Percentiles rank a stretch among this genome's conserved stretches.
phyloP scores from a whole-genome alignment of 2,113 vertebrate species.

The Rhodinocichla rosea region DNA sequence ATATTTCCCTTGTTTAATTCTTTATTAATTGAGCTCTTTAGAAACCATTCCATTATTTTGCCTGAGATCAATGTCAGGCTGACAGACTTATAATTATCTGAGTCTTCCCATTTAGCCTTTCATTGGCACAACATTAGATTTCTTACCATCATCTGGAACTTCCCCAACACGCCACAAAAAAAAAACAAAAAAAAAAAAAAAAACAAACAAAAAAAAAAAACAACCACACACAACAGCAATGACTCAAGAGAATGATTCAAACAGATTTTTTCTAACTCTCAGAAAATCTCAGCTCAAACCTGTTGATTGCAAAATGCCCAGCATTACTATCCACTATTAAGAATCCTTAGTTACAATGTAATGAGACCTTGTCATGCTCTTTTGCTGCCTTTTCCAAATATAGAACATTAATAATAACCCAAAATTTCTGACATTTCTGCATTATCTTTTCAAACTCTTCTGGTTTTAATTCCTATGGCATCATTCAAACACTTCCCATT shows the following conservation, averaged over 20 bases:
- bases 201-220: neutral
- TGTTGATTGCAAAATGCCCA: neutral
- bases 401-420: neutral
- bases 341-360: neutral
- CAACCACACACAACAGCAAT: no score
- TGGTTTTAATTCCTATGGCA: neutral
- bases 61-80: slow-evolving; percentile 36
- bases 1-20: slow-evolving; percentile 38
- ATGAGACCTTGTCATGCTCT: neutral
- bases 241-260: neutral
- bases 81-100: slow-evolving; percentile 36
- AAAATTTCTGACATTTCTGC: neutral
- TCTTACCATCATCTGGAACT: neutral
- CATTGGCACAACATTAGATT: slow-evolving; percentile 53
- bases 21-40: slow-evolving; percentile 58
- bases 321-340: neutral
- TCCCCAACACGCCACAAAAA: neutral
- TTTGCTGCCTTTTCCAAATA: neutral
- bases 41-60: slow-evolving; percentile 55
- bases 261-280: neutral
- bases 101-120: slow-evolving; percentile 34
- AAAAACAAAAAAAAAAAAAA: neutral
- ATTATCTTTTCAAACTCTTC: neutral
- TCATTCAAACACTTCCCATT: neutral
- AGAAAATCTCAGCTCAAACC: neutral